Conservation (phyloP, 2,888 invertebrate genomes). For the Megaustenia siamemsis region DNA sequence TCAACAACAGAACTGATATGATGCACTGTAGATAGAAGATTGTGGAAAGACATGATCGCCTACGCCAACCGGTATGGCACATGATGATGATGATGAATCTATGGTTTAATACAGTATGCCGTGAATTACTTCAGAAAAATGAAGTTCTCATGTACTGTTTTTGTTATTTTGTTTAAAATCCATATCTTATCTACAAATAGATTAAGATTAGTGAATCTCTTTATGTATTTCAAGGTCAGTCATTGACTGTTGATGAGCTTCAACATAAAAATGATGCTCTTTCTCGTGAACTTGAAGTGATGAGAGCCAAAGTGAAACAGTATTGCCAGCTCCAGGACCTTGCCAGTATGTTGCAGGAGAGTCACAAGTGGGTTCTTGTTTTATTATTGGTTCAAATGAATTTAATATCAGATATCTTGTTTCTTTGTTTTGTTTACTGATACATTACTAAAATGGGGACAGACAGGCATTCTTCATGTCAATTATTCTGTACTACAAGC, state of each 20-base stretch:
- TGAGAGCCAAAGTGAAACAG: slow-evolving; percentile 73
- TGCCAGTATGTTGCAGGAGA: slow-evolving; percentile 78
- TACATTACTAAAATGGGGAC: background rate
- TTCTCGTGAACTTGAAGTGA: slow-evolving; percentile 70
- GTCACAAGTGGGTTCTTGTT: slow-evolving; percentile 74
- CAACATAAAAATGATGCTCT: slow-evolving; percentile 73
- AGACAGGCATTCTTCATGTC: background rate
- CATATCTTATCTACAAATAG: too few species aligned
- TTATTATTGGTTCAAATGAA: background rate
- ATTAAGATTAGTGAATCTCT: too few species aligned
- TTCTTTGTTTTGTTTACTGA: background rate
- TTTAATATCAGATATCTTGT: background rate
- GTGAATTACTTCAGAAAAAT: too few species aligned
- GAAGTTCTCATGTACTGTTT: too few species aligned
- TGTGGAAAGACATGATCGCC: too few species aligned
- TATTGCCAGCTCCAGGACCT: slow-evolving; percentile 76
- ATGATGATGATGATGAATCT: too few species aligned
- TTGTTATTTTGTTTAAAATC: too few species aligned
- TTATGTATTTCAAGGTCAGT: background rate
- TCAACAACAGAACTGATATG: too few species aligned
- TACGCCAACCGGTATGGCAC: too few species aligned
- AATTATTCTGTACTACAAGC: too few species aligned
- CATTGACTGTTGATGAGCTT: slow-evolving; percentile 66
- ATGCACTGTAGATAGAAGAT: too few species aligned
- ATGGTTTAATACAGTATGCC: too few species aligned